A percentile compares a stretch with the other conserved stretches of the same genome.
Evolutionary conservation across 2,113 vertebrate genomes (phyloP).

Genomic region (Muscicapa adusta): DNA sequence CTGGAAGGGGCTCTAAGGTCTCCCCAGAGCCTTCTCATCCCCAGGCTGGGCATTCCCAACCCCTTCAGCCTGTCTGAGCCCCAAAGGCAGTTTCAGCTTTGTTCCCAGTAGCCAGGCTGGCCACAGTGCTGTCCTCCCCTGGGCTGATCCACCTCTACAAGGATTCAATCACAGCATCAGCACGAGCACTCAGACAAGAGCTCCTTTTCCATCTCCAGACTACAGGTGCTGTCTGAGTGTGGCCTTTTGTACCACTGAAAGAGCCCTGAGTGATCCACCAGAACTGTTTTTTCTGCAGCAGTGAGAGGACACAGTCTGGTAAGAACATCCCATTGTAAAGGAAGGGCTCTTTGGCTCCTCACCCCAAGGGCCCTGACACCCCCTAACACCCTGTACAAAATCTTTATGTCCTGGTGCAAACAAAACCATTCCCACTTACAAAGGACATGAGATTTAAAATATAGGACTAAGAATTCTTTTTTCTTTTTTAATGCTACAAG

Average conservation of each 20-base stretch:
- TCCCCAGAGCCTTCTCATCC: background rate
- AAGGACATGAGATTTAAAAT: background rate
- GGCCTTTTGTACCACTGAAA: background rate
- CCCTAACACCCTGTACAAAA: background rate
- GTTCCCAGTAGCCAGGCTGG: background rate
- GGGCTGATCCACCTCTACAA: background rate
- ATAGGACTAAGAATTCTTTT: background rate
- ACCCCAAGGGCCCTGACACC: background rate
- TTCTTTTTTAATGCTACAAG: background rate
- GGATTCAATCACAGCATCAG: background rate
- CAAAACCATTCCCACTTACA: background rate
- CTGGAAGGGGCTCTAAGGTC: background rate
- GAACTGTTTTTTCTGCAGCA: background rate
- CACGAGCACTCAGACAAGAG: background rate
- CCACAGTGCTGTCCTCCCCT: rapidly evolving
- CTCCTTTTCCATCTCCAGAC: background rate
- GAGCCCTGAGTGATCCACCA: background rate
- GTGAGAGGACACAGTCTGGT: background rate
- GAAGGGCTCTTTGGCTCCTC: background rate
- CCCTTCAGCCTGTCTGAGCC: background rate
- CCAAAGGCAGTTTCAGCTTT: background rate
- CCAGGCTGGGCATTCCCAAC: background rate
- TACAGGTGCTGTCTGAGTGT: background rate
- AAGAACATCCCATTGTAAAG: background rate
- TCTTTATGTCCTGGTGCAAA: background rate